These are phyloP conservation scores for Aporrectodea caliginosa DNA, from an alignment of 1,140 invertebrate genomes.

Conservation along the genomic window DNA sequence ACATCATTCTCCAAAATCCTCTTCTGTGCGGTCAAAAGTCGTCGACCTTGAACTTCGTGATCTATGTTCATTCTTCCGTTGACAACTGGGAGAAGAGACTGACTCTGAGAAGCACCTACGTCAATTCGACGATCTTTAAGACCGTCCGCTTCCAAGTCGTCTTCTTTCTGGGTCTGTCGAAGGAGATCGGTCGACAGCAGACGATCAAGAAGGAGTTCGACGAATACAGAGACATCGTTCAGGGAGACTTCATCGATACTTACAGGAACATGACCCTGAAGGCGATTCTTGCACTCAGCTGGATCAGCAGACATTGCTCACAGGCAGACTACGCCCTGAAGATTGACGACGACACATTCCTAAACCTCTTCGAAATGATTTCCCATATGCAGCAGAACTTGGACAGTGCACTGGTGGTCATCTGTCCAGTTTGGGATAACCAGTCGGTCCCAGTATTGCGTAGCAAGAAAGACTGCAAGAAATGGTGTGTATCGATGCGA, in stretches of 20 bases:
- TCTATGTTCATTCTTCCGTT: constrained; percentile 44
- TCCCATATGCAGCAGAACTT: constrained; percentile 33
- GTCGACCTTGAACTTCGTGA: constrained; percentile 28
- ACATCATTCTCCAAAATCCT: too few relatives aligned
- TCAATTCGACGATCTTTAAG: constrained; percentile 33
- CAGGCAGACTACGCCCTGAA: constrained; percentile 60
- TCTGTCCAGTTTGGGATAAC: too few relatives aligned
- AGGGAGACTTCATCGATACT: constrained; percentile 70
- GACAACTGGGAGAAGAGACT: constrained; percentile 44
- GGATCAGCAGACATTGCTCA: constrained; percentile 65
- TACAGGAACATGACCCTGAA: constrained; percentile 82
- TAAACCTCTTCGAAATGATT: constrained; percentile 47
- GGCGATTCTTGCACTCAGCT: constrained; percentile 76
- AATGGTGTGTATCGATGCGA: too few relatives aligned
- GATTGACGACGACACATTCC: constrained; percentile 59
- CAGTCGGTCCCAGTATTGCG: neutral
- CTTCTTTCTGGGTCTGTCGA: constrained; percentile 63
- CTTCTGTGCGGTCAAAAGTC: too few relatives aligned
- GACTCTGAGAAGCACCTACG: constrained; percentile 52
- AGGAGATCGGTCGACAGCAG: constrained; percentile 52
- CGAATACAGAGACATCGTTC: constrained; percentile 66
- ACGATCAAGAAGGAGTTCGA: constrained; percentile 62
- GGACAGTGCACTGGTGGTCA: too few relatives aligned
- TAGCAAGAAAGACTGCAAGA: too few relatives aligned
- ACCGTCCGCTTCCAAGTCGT: constrained; percentile 59